Conservation (phyloP, 2,797 vertebrate species). For the Erethizon dorsatum region DNA sequence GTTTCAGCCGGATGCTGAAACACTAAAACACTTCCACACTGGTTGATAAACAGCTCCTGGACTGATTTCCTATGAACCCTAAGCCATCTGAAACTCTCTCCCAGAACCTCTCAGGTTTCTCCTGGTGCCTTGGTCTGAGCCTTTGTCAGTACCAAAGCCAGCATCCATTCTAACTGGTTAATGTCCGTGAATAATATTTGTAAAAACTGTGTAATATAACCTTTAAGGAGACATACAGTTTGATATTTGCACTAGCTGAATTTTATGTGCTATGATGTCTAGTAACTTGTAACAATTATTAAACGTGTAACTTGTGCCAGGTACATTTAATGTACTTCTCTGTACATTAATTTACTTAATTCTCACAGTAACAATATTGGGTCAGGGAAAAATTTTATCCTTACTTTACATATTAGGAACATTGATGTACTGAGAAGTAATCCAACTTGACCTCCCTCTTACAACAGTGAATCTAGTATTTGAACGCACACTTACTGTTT, state of each 20-base stretch:
- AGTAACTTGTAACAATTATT: neutral
- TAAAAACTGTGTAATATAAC: neutral
- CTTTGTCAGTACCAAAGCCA: neutral
- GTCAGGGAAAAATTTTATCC: neutral
- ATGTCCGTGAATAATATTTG: neutral
- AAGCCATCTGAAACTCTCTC: too few relatives aligned
- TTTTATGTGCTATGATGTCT: neutral
- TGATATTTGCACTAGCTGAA: neutral
- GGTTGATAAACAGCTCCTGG: neutral
- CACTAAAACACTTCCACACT: fast-evolving
- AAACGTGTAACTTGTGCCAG: fast-evolving
- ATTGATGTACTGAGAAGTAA: neutral
- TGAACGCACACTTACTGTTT: neutral
- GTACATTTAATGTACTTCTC: neutral
- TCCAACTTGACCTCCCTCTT: neutral
- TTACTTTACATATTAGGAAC: neutral
- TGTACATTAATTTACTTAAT: neutral
- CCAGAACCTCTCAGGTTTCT: neutral
- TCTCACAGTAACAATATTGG: neutral
- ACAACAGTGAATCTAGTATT: neutral
- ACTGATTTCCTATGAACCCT: neutral
- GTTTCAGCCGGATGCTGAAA: fast-evolving
- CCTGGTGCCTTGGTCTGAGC: fast-evolving
- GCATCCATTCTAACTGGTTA: fast-evolving
- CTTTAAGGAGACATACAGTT: neutral